Base-by-base conservation (phyloP, 2,888 invertebrate species). In the Panzeria rudis region DNA sequence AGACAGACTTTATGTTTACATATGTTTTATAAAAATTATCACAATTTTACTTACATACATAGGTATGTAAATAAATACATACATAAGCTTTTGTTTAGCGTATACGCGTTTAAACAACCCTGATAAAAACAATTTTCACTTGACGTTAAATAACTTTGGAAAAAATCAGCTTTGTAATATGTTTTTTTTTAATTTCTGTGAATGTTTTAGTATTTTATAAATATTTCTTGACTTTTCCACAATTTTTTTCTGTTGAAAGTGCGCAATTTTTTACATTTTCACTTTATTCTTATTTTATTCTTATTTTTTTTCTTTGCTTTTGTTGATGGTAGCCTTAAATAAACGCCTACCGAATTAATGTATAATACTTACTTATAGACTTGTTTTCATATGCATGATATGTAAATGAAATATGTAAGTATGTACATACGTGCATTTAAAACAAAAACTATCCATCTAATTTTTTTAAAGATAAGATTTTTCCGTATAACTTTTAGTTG, bases 321-420 rank as follows among this genome's bases (percentile, higher is more conserved):
- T 61, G 50, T 8, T 32, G 11, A 29, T 13, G 41, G 3, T 62
- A 38, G 47, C 54, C 72, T 80, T 66, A 56, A 59, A 35, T 59
- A 1, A 56, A 59, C 80, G 56, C 79, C 79, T 64, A 80, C 72
- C 64, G 9, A 32, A 66, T 44, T 54, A 8, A 17, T 23, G 32
- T 54, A 56, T 23, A 56, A 17, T 13, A 50, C 50, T 25, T 32
- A 56, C 29, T 54, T 56, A n/a, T n/a, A n/a, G n/a, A n/a, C n/a
- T n/a, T n/a, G n/a, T n/a, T n/a, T n/a, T n/a, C n/a, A n/a, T n/a
- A 72, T 59, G 15, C 35, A n/a, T n/a, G n/a, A n/a, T n/a, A n/a
- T n/a, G n/a, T n/a, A n/a, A n/a, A n/a, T n/a, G n/a, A n/a, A n/a
- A 61, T 41, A 47, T 35, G 20, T 41, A 23, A 38, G 52, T 38